phyloP scores from a whole-genome alignment of 2,113 vertebrate species.

The Talpa occidentalis region DNA sequence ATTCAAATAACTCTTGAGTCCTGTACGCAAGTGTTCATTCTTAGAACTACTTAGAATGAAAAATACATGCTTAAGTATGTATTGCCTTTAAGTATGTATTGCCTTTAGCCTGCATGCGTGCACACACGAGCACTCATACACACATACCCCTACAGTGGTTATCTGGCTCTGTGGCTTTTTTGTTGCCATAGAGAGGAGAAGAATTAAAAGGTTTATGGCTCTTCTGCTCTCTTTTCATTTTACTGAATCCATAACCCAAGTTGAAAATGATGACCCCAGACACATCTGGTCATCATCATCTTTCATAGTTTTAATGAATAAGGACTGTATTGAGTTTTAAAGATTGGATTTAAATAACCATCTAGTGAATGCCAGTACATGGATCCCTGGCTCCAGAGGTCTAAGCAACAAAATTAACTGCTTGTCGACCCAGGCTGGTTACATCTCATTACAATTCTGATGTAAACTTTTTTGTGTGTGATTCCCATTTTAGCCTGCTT shows the following conservation, averaged over 20 bases:
- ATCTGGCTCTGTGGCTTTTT: background rate
- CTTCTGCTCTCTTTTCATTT: slow-evolving; percentile 55
- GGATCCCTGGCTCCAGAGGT: slow-evolving; percentile 77
- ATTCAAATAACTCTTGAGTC: slow-evolving; percentile 35
- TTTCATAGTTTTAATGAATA: slow-evolving; percentile 80
- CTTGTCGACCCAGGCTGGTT: slow-evolving; percentile 68
- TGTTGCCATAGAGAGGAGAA: background rate
- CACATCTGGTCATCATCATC: slow-evolving; percentile 61
- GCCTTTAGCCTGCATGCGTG: background rate
- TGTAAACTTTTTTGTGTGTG: background rate
- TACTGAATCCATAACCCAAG: slow-evolving; percentile 16
- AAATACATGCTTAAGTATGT: slow-evolving; percentile 28
- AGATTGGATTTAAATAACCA: slow-evolving; percentile 78
- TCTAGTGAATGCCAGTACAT: slow-evolving; percentile 78
- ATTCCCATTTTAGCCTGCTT: background rate
- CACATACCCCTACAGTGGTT: background rate
- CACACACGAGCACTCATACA: background rate
- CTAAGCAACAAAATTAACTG: slow-evolving; percentile 71
- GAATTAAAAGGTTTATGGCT: slow-evolving; percentile 53
- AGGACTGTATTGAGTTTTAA: slow-evolving; percentile 70
- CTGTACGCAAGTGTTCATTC: slow-evolving; percentile 28
- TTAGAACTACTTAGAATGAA: slow-evolving; percentile 47
- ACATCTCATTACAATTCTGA: slow-evolving; percentile 68
- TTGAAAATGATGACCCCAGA: slow-evolving; percentile 65
- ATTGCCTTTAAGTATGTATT: no score